These are phyloP conservation scores for Drosophila parthenogenetica DNA, from an alignment of 2,888 invertebrate genomes.

Conservation along the genomic window DNA sequence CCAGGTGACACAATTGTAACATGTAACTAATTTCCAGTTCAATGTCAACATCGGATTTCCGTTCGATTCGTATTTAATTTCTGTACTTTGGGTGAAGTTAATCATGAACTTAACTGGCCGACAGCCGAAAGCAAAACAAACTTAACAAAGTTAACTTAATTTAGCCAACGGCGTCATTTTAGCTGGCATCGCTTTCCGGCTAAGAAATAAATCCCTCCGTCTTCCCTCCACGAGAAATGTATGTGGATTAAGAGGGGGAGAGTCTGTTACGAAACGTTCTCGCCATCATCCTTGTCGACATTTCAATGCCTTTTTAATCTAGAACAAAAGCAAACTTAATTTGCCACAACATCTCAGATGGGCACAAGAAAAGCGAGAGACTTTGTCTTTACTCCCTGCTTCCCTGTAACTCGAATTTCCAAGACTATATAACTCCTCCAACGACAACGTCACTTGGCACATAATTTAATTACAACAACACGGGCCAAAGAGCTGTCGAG, in stretches of 20 bases:
- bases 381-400: slow-evolving; percentile 8
- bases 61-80: slow-evolving; percentile 24
- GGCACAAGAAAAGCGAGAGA: slow-evolving; percentile 47
- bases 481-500: slow-evolving; percentile 11
- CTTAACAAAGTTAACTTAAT: slow-evolving; percentile 76
- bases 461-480: slow-evolving; percentile 82
- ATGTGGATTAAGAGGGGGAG: neutral
- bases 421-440: slow-evolving; percentile 41
- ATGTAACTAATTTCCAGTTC: neutral
- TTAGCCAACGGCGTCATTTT: slow-evolving; percentile 72
- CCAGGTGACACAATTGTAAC: no score
- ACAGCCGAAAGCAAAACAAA: slow-evolving; percentile 60
- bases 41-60: neutral
- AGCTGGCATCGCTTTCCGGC: slow-evolving; percentile 52
- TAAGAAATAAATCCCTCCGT: slow-evolving; percentile 1
- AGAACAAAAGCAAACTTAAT: slow-evolving; percentile 82
- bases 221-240: neutral
- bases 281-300: slow-evolving; percentile 49
- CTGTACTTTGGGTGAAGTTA: slow-evolving; percentile 36
- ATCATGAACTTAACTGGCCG: slow-evolving; percentile 48
- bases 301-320: slow-evolving; percentile 81
- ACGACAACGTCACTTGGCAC: slow-evolving; percentile 77
- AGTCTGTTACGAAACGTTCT: slow-evolving; percentile 6
- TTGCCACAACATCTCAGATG: slow-evolving; percentile 78
- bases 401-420: slow-evolving; percentile 9